Base-by-base conservation (phyloP, 1,140 invertebrate species). In the Hylyphantes graminicola region DNA sequence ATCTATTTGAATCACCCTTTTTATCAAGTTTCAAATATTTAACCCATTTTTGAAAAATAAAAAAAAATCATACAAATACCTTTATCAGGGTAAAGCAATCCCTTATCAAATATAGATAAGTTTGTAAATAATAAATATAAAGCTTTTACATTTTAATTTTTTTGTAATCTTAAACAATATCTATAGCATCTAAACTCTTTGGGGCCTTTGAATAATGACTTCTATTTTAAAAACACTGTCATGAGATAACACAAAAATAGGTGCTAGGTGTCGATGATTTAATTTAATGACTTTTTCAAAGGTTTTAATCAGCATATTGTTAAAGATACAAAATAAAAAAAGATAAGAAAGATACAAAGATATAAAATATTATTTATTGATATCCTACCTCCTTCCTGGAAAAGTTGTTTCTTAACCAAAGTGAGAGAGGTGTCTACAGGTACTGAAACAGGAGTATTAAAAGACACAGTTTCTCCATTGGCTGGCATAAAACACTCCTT, bases 401-500 rank as follows among this genome's bases (percentile, higher is more conserved):
- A 76, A 0, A 88, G 54, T 57, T 89, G 88, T 82, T 89, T 87
- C 84, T 91, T 91, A 0, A 99, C 90, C 53, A 99, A 89, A 15
- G 94, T 93, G 9, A 98, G 89, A 0, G 96, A 96, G 8, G 97
- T 94, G 91, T 98, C 96, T 9, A 98, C 94, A 0, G 96, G 94
- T 79, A 98, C 94, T 89, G 95, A 94, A n/a, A 95, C 93, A 0
- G 93, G 93, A 0, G 96, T 97, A 7, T 92, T 92, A 78, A 99
- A 97, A 57, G 93, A 91, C 86, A 94, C 95, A 13, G 96, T 98
- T 90, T 99, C 97, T 10, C 97, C 97, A 92, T 99, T 99, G 0
- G 97, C 97, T 59, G 97, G 97, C 93, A 96, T 98, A 87, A 93
- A 98, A 89, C 97, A 99, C 87, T 95, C 94, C 63, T 97, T 93